Evolutionary conservation across 2,113 vertebrate genomes (phyloP), one percentile per base, ranked within the genome.

Genomic region (Meleagris gallopavo): DNA sequence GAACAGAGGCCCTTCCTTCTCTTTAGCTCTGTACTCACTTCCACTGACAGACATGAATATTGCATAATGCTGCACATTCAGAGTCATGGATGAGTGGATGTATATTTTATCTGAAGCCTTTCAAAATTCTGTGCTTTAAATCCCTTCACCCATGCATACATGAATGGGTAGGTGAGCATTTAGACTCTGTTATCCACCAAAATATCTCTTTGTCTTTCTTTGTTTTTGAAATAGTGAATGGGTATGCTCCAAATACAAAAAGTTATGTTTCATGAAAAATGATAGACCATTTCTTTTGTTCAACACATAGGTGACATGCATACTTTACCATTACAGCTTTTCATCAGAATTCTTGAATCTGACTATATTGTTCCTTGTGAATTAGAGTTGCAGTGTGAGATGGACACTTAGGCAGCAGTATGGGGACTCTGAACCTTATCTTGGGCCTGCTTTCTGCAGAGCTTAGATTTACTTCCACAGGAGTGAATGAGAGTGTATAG

Each of bases 341-440:
- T 81, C 19, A 24, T 67, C 25, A 60, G 43, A 41, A 9, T 86
- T 71, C 18, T 36, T 54, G 22, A 50, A 40, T 64, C 17, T 40
- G 61, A 40, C 25, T 25, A 4, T 15, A 38, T 36, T 58, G 2
- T 13, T 55, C 24, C 16, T 34, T 38, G 19, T 62, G 62, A 86
- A 50, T 77, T 67, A 67, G 46, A 92, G 34, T 7, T 62, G 13
- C 29, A 4, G 5, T 13, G 17, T 41, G 41, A 54, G 10, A 76
- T 5, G 43, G 36, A 58, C 13, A 32, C 50, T 66, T 21, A 15
- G 30, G n/a, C 11, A 57, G 22, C 11, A 45, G 6, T 25, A 62
- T 0, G 0, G 22, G 19, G 41, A 20, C 13, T 61, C n/a, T n/a
- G 70, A 45, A 54, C 6, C 1, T 62, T 36, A 77, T 43, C 30